Conservation (phyloP, 2,797 vertebrate genomes). For the Tragopan temminckii region DNA sequence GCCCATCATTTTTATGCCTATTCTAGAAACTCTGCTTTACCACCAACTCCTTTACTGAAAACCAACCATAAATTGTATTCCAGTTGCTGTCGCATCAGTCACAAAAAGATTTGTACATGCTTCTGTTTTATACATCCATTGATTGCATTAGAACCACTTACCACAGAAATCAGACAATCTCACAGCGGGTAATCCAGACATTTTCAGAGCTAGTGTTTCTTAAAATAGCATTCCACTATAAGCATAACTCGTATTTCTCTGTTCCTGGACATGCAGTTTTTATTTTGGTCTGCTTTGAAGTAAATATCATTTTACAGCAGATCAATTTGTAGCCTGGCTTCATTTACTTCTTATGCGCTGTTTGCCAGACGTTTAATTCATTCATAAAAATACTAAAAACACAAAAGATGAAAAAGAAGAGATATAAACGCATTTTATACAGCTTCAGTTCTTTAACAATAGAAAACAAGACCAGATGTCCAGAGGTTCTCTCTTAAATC, state of each 20-base stretch:
- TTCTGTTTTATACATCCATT: not conserved
- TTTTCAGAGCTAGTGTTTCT: not conserved
- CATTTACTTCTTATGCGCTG: not conserved
- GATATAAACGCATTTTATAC: not conserved
- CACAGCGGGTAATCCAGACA: not conserved
- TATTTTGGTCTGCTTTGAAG: not conserved
- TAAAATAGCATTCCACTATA: not conserved
- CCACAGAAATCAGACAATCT: not conserved
- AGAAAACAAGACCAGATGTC: not conserved
- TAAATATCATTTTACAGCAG: not conserved
- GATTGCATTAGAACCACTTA: not conserved
- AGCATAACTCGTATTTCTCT: not conserved
- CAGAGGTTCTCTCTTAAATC: not conserved
- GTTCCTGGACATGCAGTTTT: not conserved
- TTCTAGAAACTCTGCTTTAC: not conserved
- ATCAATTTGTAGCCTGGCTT: not conserved
- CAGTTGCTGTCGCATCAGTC: not conserved
- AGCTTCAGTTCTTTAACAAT: not conserved
- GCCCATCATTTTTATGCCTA: not conserved
- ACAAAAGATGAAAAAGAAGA: not conserved
- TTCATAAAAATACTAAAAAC: not conserved
- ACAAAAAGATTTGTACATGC: not conserved
- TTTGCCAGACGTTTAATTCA: not conserved
- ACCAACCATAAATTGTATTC: not conserved
- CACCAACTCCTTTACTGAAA: not conserved